Evolutionary conservation across 2,797 vertebrate genomes (phyloP).

Genomic region (Labroides dimidiatus): DNA sequence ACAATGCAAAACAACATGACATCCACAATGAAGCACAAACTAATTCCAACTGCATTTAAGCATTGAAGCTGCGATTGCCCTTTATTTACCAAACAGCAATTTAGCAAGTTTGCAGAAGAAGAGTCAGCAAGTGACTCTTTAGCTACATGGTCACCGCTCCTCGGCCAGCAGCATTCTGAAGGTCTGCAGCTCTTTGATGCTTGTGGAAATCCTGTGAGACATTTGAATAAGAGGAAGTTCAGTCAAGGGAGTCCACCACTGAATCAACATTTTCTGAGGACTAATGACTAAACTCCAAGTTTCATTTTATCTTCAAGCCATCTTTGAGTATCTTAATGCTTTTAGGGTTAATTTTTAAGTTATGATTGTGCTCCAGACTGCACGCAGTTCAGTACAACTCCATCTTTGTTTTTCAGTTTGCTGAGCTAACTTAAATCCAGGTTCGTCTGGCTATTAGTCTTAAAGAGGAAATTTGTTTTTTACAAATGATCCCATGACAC

Average conservation of each 20-base stretch:
- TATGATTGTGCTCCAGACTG: background rate
- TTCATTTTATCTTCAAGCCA: background rate
- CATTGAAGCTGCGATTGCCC: no score
- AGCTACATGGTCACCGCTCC: conserved; percentile 48
- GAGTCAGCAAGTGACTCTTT: background rate
- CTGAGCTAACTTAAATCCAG: background rate
- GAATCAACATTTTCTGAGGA: background rate
- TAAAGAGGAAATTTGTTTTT: background rate
- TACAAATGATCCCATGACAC: no score
- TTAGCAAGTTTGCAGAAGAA: background rate
- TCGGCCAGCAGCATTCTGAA: conserved; percentile 81
- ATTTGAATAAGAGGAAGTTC: background rate
- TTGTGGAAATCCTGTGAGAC: conserved; percentile 89
- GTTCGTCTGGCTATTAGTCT: background rate
- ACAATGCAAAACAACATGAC: no score
- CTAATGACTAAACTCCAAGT: background rate
- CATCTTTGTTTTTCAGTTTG: background rate
- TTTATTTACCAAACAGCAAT: no score
- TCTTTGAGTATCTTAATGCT: background rate
- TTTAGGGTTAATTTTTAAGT: no score
- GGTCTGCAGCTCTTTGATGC: conserved; percentile 91
- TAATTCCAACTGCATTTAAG: no score
- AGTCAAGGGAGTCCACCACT: no score
- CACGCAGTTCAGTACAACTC: background rate
- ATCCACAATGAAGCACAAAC: no score